Evolutionary conservation across 2,888 invertebrate species (phyloP), one percentile per base, ranked within the genome.

Genomic region (Microctonus hyperodae): DNA sequence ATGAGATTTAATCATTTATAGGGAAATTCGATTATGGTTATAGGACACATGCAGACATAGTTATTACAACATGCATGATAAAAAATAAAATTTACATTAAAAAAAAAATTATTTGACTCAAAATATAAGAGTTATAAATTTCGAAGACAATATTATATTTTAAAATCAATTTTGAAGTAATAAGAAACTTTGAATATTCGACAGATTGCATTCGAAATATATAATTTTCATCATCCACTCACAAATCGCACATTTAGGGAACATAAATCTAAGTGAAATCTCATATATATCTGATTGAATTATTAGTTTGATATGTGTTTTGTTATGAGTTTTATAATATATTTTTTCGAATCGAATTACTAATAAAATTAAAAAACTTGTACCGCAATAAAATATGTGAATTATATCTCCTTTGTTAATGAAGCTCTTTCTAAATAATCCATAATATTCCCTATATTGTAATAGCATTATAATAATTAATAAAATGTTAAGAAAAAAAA

Each of bases 401-500:
- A 37, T 37, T 4, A n/a, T n/a, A 13, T 37, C 2, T n/a, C n/a
- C 37, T 37, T n/a, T 37, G 37, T 37, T 37, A 37, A 37, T 37
- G n/a, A n/a, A 37, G 37, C 37, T n/a, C 2, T 37, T 37, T n/a
- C 4, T n/a, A 37, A n/a, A 13, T 37, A 13, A 37, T 37, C 37
- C n/a, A n/a, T n/a, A 5, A 13, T 37, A 5, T n/a, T n/a, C 3
- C 13, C n/a, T 5, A 3, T 37, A 16, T 31, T 20, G n/a, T 6
- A 13, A 55, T 10, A 55, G 31, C 28, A 23, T n/a, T 55, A 7
- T 31, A 3, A 10, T n/a, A 58, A 55, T 55, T 55, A 55, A 31
- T 20, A 64, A n/a, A n/a, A n/a, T 48, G 58, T 33, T 23, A 57
- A 44, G 64, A 50, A 63, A 64, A 65, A 67, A 55, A 55, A 33